Base-by-base conservation (phyloP, 2,797 vertebrate genomes). In the Enteromius fasciolatus region DNA sequence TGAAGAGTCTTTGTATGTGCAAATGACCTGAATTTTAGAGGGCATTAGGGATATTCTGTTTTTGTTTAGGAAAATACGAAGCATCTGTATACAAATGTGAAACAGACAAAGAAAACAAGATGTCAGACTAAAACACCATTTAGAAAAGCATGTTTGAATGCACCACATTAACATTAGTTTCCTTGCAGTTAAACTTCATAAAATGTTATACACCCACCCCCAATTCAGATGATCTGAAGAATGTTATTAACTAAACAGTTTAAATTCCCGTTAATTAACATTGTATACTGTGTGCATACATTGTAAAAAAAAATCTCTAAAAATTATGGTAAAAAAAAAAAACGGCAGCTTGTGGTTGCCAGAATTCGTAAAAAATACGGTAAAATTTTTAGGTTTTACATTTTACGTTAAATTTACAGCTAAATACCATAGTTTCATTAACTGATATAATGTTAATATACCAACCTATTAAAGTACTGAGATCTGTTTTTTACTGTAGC, bases 41-140 rank as follows among this genome's bases (percentile, higher is more conserved):
- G 9, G 12, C 59, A 81, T 81, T 84, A 84, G 75, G 68, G 41
- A 82, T 69, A 75, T 64, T 70, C 89, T 89, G 89, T 88, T 90
- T 92, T 85, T 86, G 74, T 76, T 72, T 87, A 83, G 77, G 84
- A 68, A 79, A 83, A 87, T 87, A 54, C 39, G 84, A 68, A 79
- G 41, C 64, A 67, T 78, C 67, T 78, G 72, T 76, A 76, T 74
- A 82, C 78, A 80, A 73, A 76, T 80, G 14, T 23, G 48, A 76
- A 79, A 66, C 74, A 61, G 20, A 9, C 66, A 52, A 74, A 78
- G 76, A 61, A 82, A 85, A 78, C 50, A 50, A 72, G 14, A 68
- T 59, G 69, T 69, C 28, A 20, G 41, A 25, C 41, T 73, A 67
- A 36, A 23, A 73, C 46, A 72, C 15, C 39, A 64, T 75, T 73